Evolutionary conservation across 2,888 invertebrate species (phyloP), one percentile per base, ranked within the genome.

Genomic region (Tanytarsus gracilentus): DNA sequence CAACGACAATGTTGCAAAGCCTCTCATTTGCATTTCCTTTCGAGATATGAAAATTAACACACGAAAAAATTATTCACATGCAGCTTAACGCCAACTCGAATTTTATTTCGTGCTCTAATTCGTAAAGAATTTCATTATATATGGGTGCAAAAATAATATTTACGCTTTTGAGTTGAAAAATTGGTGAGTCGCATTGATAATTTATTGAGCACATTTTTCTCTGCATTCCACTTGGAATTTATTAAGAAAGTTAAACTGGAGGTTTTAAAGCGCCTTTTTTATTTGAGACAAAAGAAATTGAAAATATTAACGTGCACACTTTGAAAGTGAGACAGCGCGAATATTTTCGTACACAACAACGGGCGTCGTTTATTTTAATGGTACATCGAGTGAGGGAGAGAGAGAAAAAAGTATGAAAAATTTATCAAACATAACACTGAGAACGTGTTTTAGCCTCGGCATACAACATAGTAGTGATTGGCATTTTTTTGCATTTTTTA

Each of bases 401-500:
- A 8, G 11, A 30, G 30, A 30, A 30, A 30, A 30, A 30, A 30
- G 30, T 9, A 30, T n/a, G 9, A 27, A 56, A 56, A 27, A 39
- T 30, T 58, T 48, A 58, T 48, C 48, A 30, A 30, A 30, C 30
- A 58, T 48, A 48, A 56, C 55, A 56, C 36, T 56, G 40, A 40
- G 40, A 56, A 56, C 53, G 53, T 53, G 53, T 53, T 53, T 39
- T 9, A n/a, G 53, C 3, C 55, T 51, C 30, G 51, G 29, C 5
- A 23, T 30, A 8, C 14, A 29, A 58, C 48, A 48, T 27, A 40
- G 56, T 58, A 30, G 58, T 30, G 33, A 36, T 33, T 53, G 23
- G 11, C 3, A 21, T 11, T 16, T 48, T 16, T 33, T 53, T 6
- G 16, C 18, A 16, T 18, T 39, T 9, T 26, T 27, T 14, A 14